Evolutionary conservation across 23 tunicate genomes (phyloP).

Genomic region (Aplidium turbinatum): DNA sequence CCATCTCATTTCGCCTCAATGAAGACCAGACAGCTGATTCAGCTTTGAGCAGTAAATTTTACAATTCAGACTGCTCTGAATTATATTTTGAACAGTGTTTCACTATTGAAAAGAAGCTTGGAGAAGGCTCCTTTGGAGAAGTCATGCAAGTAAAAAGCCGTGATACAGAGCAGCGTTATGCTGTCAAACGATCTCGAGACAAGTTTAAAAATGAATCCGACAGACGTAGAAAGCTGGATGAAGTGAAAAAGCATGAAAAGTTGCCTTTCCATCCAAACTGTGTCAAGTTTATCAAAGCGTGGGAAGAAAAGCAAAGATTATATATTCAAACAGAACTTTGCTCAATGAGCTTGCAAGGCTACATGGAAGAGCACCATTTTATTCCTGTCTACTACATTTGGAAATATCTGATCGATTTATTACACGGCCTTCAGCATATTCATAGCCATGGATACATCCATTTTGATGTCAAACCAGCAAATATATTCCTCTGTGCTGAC

Average conservation of each 20-base stretch:
- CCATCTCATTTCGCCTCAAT: slow-evolving; percentile 63
- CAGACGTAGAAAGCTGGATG: slow-evolving; percentile 70
- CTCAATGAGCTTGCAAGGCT: slow-evolving; percentile 56
- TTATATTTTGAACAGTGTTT: slow-evolving; percentile 89
- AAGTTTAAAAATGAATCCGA: slow-evolving; percentile 76
- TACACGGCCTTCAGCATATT: slow-evolving; percentile 75
- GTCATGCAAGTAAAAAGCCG: slow-evolving; percentile 76
- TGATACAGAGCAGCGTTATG: slow-evolving; percentile 47
- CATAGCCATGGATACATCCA: slow-evolving; percentile 78
- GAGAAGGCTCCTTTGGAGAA: slow-evolving; percentile 91
- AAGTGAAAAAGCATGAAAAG: slow-evolving; percentile 75
- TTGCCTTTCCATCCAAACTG: slow-evolving; percentile 78
- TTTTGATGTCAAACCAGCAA: slow-evolving; percentile 89
- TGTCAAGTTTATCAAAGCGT: slow-evolving; percentile 79
- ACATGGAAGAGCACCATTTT: slow-evolving; percentile 32
- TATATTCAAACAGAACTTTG: slow-evolving; percentile 92
- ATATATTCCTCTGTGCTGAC: slow-evolving; percentile 54
- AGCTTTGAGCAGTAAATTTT: slow-evolving; percentile 56
- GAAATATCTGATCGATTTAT: slow-evolving; percentile 70
- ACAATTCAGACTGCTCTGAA: slow-evolving; percentile 68
- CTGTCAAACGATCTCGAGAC: slow-evolving; percentile 81
- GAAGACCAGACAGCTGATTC: slow-evolving; percentile 41
- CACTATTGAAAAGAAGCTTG: slow-evolving; percentile 70
- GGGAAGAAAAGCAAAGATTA: slow-evolving; percentile 88
- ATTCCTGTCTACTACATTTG: slow-evolving; percentile 48